Conservation (phyloP, 2,113 vertebrate species). For the human region DNA sequence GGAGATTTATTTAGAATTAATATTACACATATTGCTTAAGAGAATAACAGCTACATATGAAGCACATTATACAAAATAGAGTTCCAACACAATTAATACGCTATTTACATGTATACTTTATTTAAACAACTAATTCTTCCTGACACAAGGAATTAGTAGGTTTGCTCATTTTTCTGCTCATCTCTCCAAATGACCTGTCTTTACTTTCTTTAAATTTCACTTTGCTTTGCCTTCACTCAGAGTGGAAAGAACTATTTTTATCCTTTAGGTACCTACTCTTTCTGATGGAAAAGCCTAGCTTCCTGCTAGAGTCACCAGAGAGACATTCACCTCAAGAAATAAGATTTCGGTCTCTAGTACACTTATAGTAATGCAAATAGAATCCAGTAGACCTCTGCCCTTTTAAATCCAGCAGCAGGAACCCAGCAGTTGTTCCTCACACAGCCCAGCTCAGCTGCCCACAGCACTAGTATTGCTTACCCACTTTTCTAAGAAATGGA, state of each 20-base stretch:
- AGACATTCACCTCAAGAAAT: not conserved
- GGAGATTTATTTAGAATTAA: not conserved
- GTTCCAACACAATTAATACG: not conserved
- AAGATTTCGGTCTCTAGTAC: not conserved
- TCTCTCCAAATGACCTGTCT: not conserved
- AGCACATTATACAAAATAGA: not conserved
- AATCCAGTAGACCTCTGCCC: not conserved
- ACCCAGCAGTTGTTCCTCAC: not conserved
- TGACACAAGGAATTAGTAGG: not conserved
- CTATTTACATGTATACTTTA: not conserved
- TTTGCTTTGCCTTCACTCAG: slow-evolving; percentile 24
- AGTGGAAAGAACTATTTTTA: not conserved
- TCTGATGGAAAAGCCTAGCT: not conserved
- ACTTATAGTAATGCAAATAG: not conserved
- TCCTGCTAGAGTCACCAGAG: slow-evolving; percentile 9
- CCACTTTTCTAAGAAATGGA: not conserved
- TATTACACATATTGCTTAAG: not conserved
- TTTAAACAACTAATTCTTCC: not conserved
- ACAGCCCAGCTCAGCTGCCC: not conserved
- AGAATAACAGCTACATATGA: not conserved
- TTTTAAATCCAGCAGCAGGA: not conserved
- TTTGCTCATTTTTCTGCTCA: not conserved
- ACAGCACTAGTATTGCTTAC: not conserved
- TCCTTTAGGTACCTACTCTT: not conserved
- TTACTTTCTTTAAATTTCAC: not conserved